Conservation (phyloP, 2,888 invertebrate species). For the Notodonta ziczac region DNA sequence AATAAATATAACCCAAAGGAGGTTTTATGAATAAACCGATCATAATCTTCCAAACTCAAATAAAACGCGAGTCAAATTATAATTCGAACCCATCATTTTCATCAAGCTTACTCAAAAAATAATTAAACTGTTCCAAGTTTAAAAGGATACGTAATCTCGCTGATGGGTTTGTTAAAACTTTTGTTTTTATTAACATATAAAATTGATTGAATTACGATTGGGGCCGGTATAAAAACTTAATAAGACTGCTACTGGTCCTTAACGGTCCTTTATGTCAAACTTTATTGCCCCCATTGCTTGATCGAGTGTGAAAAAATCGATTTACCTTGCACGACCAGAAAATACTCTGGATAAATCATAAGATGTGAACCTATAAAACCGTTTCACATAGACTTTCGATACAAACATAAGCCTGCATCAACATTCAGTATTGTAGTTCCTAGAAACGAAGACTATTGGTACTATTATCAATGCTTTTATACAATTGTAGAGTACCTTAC, state of each 20-base stretch:
- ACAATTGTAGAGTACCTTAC: too few relatives aligned
- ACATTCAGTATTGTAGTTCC: too few relatives aligned
- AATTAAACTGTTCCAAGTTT: constrained; percentile 17
- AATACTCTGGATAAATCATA: not conserved
- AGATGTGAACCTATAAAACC: not conserved
- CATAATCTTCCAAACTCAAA: too few relatives aligned
- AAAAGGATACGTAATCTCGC: constrained; percentile 29
- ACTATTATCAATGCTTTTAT: not conserved
- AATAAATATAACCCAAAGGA: too few relatives aligned
- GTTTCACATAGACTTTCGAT: not conserved
- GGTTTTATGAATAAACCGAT: too few relatives aligned
- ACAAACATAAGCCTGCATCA: too few relatives aligned
- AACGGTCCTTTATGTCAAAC: constrained; percentile 18
- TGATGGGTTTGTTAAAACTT: constrained; percentile 18
- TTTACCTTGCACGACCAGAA: not conserved
- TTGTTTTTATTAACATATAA: constrained; percentile 38
- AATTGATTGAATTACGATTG: constrained; percentile 39
- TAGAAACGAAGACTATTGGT: not conserved
- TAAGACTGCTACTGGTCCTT: constrained; percentile 37
- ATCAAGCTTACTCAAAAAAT: constrained; percentile 12
- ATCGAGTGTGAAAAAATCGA: constrained; percentile 23
- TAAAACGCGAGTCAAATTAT: too few relatives aligned
- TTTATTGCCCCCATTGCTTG: constrained; percentile 24
- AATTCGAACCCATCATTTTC: not conserved
- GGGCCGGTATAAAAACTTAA: constrained; percentile 37